Evolutionary conservation across 2,888 invertebrate genomes (phyloP), one percentile per base, ranked within the genome.

Genomic region (Acanthococcus lagerstroemiae): DNA sequence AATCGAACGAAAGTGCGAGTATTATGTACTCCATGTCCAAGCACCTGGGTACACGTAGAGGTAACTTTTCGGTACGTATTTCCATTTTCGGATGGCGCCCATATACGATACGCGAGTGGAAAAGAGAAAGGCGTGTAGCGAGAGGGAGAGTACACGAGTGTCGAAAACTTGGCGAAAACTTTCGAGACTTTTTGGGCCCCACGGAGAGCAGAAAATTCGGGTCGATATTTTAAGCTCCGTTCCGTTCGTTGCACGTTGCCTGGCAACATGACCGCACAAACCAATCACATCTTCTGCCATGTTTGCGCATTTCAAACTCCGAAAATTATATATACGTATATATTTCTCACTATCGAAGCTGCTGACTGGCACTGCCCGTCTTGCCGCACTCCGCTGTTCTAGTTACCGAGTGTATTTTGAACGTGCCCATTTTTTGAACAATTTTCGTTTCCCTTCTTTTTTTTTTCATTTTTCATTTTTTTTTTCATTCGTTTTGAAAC

Each of bases 191-290:
- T 58, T 61, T 61, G 61, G 52, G 61, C 61, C 52, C 61, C 50
- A 61, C 37, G 48, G 61, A 61, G 61, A 61, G 52, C 21, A 22
- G 52, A 61, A 58, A 45, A 52, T 52, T 52, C 61, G 61, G 58
- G 61, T 61, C 61, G 61, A 61, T 61, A 61, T 61, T 61, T 61
- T 30, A 50, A 61, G 61, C 61, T 61, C 26, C n/a, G n/a, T n/a
- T n/a, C 52, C 61, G 61, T 61, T 61, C 61, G 61, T 50, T 61
- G 50, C 61, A 61, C 61, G 61, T 61, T 52, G 61, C 61, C 24
- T 54, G 52, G 61, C 61, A 61, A 61, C 61, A 61, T 61, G 61
- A 61, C 61, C 61, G 61, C 61, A 61, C 61, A 61, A 61, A 61
- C 61, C 61, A 61, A 61, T 61, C 61, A 61, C 61, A 61, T 61